A percentile compares a stretch with the other conserved stretches of the same genome.
phyloP scores from a whole-genome alignment of 1,140 invertebrate species.

The Cotesia glomerata region DNA sequence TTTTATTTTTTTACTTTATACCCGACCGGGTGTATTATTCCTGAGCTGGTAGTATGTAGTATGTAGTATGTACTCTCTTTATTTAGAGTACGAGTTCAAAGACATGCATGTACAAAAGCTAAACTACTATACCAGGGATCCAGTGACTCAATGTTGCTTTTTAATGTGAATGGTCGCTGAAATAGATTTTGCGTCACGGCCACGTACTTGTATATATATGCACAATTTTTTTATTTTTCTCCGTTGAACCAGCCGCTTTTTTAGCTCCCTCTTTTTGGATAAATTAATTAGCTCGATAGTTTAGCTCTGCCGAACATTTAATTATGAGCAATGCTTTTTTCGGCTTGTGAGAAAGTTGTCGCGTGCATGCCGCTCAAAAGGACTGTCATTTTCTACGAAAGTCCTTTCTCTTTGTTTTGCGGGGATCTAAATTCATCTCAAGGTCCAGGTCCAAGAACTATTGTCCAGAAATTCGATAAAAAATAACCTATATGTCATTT shows the following conservation, averaged over 20 bases:
- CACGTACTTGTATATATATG: slow-evolving; percentile 4
- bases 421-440: no score
- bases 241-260: no score
- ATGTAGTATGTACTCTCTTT: slow-evolving; percentile 5
- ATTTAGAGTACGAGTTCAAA: slow-evolving; percentile 49
- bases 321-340: no score
- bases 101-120: slow-evolving; percentile 34
- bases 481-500: no score
- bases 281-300: background rate
- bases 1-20: background rate
- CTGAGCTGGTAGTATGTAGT: no score
- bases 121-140: slow-evolving; percentile 2
- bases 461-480: no score
- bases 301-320: no score
- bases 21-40: background rate
- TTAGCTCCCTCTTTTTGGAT: background rate
- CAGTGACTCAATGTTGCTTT: slow-evolving; percentile 49
- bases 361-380: no score
- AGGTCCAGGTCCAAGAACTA: no score
- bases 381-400: no score
- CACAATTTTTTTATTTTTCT: background rate
- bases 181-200: slow-evolving; percentile 45
- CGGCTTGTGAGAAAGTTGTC: no score
- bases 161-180: slow-evolving; percentile 53
- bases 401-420: no score